These are phyloP conservation scores for Beroe ovata DNA, from an alignment of 37 sponge, comb jelly and placozoan species.

Conservation along the genomic window DNA sequence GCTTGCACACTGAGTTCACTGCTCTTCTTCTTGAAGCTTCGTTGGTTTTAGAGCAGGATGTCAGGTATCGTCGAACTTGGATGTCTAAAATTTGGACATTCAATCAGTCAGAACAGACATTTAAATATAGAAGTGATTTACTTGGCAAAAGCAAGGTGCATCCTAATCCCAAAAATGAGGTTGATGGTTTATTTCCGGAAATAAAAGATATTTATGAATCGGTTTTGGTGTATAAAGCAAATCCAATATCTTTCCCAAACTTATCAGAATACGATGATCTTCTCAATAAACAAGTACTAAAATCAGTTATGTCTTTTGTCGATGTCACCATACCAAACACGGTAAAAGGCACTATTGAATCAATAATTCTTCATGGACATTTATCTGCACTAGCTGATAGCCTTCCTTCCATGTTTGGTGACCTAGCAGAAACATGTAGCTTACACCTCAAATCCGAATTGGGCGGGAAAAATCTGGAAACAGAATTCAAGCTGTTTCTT, in stretches of 20 bases:
- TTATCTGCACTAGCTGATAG: not conserved
- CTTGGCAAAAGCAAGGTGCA: slow-evolving; percentile 43
- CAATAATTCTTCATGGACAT: slow-evolving; percentile 41
- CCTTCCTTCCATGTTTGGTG: slow-evolving; percentile 47
- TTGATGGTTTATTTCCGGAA: not conserved
- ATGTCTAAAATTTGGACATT: slow-evolving; percentile 35
- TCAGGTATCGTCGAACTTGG: slow-evolving; percentile 25
- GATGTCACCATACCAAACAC: slow-evolving; percentile 61
- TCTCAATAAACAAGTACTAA: slow-evolving; percentile 52
- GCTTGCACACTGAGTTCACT: slow-evolving; percentile 35
- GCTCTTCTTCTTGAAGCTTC: slow-evolving; percentile 57
- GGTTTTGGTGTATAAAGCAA: slow-evolving; percentile 11
- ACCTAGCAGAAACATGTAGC: slow-evolving; percentile 49
- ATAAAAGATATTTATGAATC: not conserved
- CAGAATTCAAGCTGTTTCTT: not conserved
- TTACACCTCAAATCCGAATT: slow-evolving; percentile 44
- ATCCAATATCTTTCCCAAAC: slow-evolving; percentile 10
- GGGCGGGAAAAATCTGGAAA: slow-evolving; percentile 6
- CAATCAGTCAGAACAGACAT: not conserved
- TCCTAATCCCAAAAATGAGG: slow-evolving; percentile 5
- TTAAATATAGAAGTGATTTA: slow-evolving; percentile 17
- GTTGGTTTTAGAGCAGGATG: slow-evolving; percentile 19
- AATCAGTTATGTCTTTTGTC: slow-evolving; percentile 52
- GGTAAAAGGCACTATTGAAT: slow-evolving; percentile 21
- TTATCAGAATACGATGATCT: slow-evolving; percentile 50